Base-by-base conservation (phyloP, 1,140 invertebrate genomes). In the Aphis gossypii region DNA sequence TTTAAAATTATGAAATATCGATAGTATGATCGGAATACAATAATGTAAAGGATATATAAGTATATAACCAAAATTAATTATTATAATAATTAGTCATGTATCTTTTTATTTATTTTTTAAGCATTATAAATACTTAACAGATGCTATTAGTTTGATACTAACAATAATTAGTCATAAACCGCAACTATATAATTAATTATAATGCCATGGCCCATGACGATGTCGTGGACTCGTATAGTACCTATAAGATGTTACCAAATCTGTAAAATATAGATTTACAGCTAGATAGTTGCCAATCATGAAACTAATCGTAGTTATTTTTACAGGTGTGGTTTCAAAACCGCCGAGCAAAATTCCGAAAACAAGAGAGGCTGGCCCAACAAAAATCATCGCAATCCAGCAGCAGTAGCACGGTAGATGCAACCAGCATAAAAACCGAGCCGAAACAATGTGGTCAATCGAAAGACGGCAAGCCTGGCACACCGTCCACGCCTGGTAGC, bases 311-410 rank as follows among this genome's bases (percentile, higher is more conserved):
- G 14, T 20, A 86, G 9, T 86, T 86, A 44, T 86, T 94, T 82
- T 95, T 96, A 23, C 96, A 99, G 98, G 98, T 99, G 1, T 99
- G 98, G 98, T 99, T 99, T 95, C 98, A 99, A 96, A 99, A 99
- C 95, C 96, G 98, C 86, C 96, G 98, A 76, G 98, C 98, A 1
- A 99, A 99, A 95, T 98, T 98, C 95, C 96, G 98, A 41, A 99
- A 99, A 95, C 98, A 99, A 95, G 98, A 99, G 95, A 95, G 97
- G 38, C 95, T 98, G 87, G 97, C 97, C 3, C 97, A 98, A 94
- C 97, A 98, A 95, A 98, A 98, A 94, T 84, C 92, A 14, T 94
- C 94, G 25, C 94, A 94, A 38, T 90, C 84, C 6, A 68, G 93
- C 9, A 84, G 88, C 44, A 83, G 51, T 51, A 87, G 86, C 14